phyloP scores from a whole-genome alignment of 92 coral and sea anemone species.

The Epizoanthus illoricatus region DNA sequence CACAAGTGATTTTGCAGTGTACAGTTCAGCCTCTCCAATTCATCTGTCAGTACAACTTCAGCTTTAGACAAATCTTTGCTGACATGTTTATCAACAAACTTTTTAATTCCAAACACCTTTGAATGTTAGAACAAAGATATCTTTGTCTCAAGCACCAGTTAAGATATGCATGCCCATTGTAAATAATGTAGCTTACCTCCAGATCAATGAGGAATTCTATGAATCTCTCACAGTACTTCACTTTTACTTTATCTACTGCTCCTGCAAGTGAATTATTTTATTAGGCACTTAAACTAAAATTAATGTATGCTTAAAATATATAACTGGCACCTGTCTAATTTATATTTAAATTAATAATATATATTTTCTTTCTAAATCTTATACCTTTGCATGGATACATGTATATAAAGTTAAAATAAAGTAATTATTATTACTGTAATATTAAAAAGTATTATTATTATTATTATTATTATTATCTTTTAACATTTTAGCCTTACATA shows the following conservation, averaged over 20 bases:
- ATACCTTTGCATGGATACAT: no score
- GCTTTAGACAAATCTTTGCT: neutral
- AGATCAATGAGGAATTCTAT: slow-evolving; percentile 85
- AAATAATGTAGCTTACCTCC: slow-evolving; percentile 66
- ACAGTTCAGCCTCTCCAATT: no score
- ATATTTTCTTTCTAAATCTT: no score
- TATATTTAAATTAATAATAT: no score
- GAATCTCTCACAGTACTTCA: slow-evolving; percentile 90
- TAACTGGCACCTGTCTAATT: neutral
- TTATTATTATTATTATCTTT: no score
- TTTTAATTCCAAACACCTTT: no score
- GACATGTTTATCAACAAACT: neutral
- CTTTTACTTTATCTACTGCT: slow-evolving; percentile 71
- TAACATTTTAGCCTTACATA: no score
- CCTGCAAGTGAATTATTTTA: slow-evolving; percentile 44
- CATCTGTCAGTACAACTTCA: neutral
- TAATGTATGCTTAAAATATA: neutral
- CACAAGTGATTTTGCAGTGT: no score
- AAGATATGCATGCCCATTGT: neutral
- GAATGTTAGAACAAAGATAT: neutral
- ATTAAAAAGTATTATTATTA: no score
- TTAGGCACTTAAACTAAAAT: neutral
- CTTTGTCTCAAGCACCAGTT: neutral
- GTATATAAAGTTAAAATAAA: no score
- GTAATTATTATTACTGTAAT: no score